Conservation (phyloP, 2,113 vertebrate genomes). For the Junco hyemalis region DNA sequence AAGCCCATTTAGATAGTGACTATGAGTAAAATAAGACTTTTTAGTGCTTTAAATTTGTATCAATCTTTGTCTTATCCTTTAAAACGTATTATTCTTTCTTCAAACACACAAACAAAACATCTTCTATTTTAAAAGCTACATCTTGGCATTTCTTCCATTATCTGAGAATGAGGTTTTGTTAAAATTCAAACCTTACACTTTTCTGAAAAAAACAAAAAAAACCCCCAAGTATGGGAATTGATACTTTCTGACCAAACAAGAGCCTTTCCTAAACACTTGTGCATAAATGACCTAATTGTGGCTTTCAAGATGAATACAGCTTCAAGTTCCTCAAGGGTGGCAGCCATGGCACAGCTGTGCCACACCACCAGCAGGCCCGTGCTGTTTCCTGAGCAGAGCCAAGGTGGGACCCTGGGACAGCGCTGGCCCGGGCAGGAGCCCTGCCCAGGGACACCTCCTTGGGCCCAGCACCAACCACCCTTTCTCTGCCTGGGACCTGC, state of each 20-base stretch:
- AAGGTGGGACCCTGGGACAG: fast-evolving
- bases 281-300: neutral
- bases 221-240: neutral
- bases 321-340: neutral
- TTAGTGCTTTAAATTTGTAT: neutral
- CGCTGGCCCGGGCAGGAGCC: fast-evolving
- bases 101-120: neutral
- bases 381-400: neutral
- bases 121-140: neutral
- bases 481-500: neutral
- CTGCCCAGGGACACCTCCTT: neutral
- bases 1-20: neutral
- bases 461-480: neutral
- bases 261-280: neutral
- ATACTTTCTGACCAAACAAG: neutral
- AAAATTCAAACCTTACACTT: neutral
- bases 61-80: neutral
- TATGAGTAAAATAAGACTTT: neutral
- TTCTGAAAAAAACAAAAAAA: neutral
- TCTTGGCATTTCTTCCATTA: neutral
- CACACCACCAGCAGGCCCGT: fast-evolving
- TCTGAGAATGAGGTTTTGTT: neutral
- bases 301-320: neutral
- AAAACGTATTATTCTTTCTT: neutral
- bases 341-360: neutral